A percentile compares a stretch with the other conserved stretches of the same genome.
These are phyloP conservation scores for Sciurus vulgaris DNA, from an alignment of 2,797 vertebrate species.

Conservation along the genomic window DNA sequence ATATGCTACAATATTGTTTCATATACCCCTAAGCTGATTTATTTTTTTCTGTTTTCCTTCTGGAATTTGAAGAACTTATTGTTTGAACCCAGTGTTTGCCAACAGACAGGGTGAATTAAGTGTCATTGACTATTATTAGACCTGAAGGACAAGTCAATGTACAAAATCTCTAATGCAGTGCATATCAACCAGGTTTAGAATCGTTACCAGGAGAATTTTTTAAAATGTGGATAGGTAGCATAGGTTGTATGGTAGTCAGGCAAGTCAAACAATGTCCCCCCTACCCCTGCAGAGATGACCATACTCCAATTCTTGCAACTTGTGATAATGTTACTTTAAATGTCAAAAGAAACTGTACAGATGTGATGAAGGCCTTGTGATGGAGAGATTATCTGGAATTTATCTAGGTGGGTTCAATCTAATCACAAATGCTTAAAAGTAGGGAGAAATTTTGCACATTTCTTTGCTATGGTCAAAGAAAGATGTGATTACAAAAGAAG, in stretches of 20 bases:
- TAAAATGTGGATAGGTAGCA: background rate
- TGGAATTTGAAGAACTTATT: slow-evolving; percentile 15
- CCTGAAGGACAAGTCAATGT: background rate
- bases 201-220: background rate
- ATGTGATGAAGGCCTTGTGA: background rate
- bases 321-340: background rate
- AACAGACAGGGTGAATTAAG: background rate
- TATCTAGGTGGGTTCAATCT: background rate
- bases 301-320: background rate
- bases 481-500: background rate
- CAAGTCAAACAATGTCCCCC: background rate
- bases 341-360: background rate
- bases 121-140: background rate
- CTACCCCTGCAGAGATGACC: background rate
- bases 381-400: background rate
- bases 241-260: background rate
- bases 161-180: background rate
- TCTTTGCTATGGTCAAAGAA: background rate
- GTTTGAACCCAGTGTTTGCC: background rate
- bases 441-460: background rate
- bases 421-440: slow-evolving; percentile 8
- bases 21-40: background rate
- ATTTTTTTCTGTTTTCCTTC: background rate
- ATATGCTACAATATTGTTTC: slow-evolving; percentile 26
- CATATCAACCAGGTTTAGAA: background rate